These are phyloP conservation scores for Digitonthophagus gazella DNA, from an alignment of 2,888 invertebrate species.

Conservation along the genomic window DNA sequence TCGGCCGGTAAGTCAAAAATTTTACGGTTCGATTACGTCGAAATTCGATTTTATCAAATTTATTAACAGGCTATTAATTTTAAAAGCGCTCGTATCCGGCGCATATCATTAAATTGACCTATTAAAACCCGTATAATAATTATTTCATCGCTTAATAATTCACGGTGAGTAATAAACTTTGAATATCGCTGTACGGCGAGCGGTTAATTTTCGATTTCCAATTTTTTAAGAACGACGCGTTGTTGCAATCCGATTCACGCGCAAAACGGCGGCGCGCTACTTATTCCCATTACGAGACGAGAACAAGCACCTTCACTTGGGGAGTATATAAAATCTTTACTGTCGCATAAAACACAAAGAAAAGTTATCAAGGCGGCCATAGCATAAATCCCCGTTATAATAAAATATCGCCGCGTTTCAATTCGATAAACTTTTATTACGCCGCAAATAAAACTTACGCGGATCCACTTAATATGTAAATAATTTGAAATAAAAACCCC, in stretches of 20 bases:
- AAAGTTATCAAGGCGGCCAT: neutral
- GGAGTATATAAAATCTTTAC: neutral
- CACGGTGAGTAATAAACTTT: neutral
- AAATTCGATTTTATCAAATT: constrained; percentile 32
- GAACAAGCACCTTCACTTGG: neutral
- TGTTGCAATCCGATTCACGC: neutral
- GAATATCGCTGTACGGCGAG: neutral
- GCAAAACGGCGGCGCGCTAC: neutral
- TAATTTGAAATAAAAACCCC: constrained; percentile 30
- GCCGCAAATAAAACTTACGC: neutral
- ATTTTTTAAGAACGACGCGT: neutral
- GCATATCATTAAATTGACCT: neutral
- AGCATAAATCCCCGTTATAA: neutral
- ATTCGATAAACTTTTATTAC: neutral
- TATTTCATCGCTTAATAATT: neutral
- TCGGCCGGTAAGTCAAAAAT: constrained; percentile 34
- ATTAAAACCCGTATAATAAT: neutral
- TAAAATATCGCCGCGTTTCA: neutral
- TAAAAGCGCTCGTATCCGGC: constrained; percentile 8
- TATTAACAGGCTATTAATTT: constrained; percentile 14
- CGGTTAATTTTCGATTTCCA: neutral
- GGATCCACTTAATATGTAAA: constrained; percentile 35
- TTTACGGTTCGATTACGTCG: constrained; percentile 18
- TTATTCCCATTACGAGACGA: neutral
- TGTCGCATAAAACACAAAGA: neutral